Evolutionary conservation across 1,140 invertebrate species (phyloP).

Genomic region (Gerris buenoi): DNA sequence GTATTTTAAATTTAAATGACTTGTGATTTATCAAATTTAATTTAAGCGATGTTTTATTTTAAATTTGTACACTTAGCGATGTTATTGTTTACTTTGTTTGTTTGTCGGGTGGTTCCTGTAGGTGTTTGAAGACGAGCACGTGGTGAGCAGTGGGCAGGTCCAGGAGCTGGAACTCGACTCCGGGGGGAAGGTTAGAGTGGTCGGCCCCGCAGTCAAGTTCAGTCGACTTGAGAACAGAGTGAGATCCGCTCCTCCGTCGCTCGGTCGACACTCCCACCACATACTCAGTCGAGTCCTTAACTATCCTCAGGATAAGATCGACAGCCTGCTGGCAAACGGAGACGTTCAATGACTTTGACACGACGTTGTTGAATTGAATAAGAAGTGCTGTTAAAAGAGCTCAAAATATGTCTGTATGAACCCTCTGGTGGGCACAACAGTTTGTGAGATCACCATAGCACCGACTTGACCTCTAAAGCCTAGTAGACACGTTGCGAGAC

Average conservation of each 20-base stretch:
- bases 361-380: no score
- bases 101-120: constrained; percentile 21
- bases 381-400: no score
- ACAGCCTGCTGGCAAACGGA: constrained; percentile 35
- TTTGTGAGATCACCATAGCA: no score
- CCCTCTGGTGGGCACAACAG: no score
- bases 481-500: no score
- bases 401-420: no score
- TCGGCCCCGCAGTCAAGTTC: constrained; percentile 73
- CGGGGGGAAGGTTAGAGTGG: constrained; percentile 56
- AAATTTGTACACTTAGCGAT: no score
- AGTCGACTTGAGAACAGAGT: constrained; percentile 52
- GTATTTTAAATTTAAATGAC: no score
- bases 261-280: constrained; percentile 75
- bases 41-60: no score
- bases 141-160: constrained; percentile 56
- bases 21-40: no score
- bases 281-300: constrained; percentile 53
- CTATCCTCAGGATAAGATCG: constrained; percentile 45
- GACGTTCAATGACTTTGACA: constrained; percentile 33
- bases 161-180: constrained; percentile 56
- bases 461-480: no score
- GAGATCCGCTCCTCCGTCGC: constrained; percentile 56
- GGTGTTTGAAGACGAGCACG: constrained; percentile 77
- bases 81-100: no score